Base-by-base conservation (phyloP, 2,888 invertebrate genomes). In the Lacanobia oleracea region DNA sequence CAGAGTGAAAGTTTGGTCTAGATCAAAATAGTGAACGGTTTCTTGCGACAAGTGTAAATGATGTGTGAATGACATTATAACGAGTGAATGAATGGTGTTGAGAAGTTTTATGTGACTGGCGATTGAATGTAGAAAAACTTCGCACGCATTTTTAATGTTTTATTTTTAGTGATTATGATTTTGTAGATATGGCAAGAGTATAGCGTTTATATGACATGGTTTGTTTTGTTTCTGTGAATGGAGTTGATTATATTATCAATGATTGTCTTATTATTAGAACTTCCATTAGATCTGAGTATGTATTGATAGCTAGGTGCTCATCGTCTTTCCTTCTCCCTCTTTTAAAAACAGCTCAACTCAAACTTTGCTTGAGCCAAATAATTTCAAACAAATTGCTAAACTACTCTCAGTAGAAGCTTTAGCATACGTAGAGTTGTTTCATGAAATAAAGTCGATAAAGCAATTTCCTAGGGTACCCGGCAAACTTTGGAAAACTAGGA, bases 1-100 rank as follows among this genome's bases (percentile, higher is more conserved):
- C 92, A 89, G 82, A 90, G 92, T 88, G 93, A 94, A 92, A 93
- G 92, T 87, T 81, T 84, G 78, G 51, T 85, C 79, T 75, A 75
- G 75, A 75, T 68, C 69, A 74, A 73, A 79, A 72, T 59, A 65
- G 70, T 75, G 81, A 88, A 87, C 88, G 83, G 70, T 67, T 65
- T 51, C 81, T 87, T 85, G 82, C 68, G 67, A 80, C 85, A 88
- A 73, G 84, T 86, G 81, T 70, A 75, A 81, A 84, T 80, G 78
- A 84, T 79, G 84, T 87, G 85, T 82, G 75, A 89, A 87, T 81
- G 85, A 71, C 68, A 72, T 78, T 71, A 84, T 54, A 81, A 66
- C 67, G 75, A 63, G 37, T 43, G 57, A 77, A 72, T 77, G 72
- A 82, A 80, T 73, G 64, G 65, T 6, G 50, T 56, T 67, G 56